Evolutionary conservation across 2,888 invertebrate genomes (phyloP).

Genomic region (Trypoxylon attenuatum): DNA sequence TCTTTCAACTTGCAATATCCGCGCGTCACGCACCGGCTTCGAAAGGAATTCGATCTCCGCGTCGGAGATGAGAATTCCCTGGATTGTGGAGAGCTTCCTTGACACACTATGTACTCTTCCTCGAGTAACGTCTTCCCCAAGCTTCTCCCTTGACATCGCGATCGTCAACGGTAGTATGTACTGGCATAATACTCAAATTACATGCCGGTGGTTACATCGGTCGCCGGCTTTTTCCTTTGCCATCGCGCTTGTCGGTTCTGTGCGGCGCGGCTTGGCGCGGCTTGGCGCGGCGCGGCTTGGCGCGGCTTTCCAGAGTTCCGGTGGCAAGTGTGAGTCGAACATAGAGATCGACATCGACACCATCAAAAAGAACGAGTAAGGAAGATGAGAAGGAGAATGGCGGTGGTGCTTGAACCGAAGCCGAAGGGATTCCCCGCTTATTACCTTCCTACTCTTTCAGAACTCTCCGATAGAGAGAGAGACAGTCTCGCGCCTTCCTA

Average conservation of each 20-base stretch:
- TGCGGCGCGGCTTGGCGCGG: not conserved
- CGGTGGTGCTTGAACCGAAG: not conserved
- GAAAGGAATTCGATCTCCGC: no score
- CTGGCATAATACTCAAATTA: not conserved
- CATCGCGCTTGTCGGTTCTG: not conserved
- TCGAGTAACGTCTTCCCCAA: no score
- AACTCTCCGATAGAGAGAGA: conserved; percentile 2
- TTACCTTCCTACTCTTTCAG: conserved; percentile 31
- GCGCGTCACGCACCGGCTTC: no score
- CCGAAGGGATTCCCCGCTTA: conserved; percentile 18
- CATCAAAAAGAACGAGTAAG: not conserved
- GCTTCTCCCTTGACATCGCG: no score
- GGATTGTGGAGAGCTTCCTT: no score
- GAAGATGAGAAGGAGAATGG: not conserved
- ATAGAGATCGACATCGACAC: not conserved
- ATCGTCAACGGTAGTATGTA: not conserved
- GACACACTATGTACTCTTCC: no score
- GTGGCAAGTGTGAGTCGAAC: not conserved
- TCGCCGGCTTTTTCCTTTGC: not conserved
- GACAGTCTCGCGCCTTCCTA: conserved; percentile 6
- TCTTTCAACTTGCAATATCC: no score
- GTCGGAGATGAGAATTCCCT: no score
- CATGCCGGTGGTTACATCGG: not conserved
- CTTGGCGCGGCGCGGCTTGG: not conserved
- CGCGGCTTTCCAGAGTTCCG: not conserved